Conservation (phyloP, 1,140 invertebrate genomes). For the Bombyx mandarina region DNA sequence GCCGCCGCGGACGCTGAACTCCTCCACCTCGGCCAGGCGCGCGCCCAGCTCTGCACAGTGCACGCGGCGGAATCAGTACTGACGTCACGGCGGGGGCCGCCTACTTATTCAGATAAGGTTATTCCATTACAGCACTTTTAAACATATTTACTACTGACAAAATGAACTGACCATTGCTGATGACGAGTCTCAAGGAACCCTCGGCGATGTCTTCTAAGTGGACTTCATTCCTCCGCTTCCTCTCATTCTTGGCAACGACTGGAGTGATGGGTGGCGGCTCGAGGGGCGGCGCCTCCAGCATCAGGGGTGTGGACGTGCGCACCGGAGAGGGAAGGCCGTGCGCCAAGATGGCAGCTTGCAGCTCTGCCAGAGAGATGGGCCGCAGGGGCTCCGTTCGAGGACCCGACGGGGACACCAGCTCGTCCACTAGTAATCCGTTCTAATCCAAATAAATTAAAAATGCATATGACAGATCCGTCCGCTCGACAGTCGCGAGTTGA, state of each 20-base stretch:
- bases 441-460: slow-evolving; percentile 5
- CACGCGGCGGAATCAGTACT: no score
- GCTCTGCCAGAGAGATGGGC: slow-evolving; percentile 26
- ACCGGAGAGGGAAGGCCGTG: slow-evolving; percentile 26
- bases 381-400: slow-evolving; percentile 8
- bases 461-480: background rate
- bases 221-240: slow-evolving; percentile 24
- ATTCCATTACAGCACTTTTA: no score
- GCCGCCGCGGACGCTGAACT: slow-evolving; percentile 15
- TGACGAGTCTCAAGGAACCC: slow-evolving; percentile 15
- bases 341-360: slow-evolving; percentile 35
- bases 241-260: slow-evolving; percentile 10
- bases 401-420: slow-evolving; percentile 17
- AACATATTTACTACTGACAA: no score
- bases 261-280: slow-evolving; percentile 3
- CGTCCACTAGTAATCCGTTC: slow-evolving; percentile 38
- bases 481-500: background rate
- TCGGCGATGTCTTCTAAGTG: slow-evolving; percentile 14
- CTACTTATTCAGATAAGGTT: no score
- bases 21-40: slow-evolving; percentile 4
- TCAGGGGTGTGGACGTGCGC: slow-evolving; percentile 11
- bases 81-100: no score
- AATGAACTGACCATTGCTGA: slow-evolving; percentile 1
- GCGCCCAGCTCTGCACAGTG: slow-evolving; percentile 11
- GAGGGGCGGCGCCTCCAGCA: background rate